Evolutionary conservation across 2,888 invertebrate genomes (phyloP).

Genomic region (Orthosia cruda): DNA sequence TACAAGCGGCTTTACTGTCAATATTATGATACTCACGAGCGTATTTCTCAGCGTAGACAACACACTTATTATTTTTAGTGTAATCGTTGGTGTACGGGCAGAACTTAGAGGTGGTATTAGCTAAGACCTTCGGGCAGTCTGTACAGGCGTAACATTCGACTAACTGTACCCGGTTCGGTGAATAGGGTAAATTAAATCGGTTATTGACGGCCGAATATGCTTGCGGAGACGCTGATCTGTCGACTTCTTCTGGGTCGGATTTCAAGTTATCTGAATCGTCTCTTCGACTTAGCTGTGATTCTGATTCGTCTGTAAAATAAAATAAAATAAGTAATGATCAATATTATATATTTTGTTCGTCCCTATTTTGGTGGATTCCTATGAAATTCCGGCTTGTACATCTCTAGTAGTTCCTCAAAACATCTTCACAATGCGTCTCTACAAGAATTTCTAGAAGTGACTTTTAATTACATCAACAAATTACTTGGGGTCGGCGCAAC

Average conservation of each 20-base stretch:
- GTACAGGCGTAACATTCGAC: constrained; percentile 80
- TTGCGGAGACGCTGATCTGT: constrained; percentile 48
- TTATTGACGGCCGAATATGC: constrained; percentile 32
- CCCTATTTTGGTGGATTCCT: no score
- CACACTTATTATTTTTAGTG: constrained; percentile 76
- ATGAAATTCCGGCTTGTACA: no score
- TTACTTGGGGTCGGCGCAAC: no score
- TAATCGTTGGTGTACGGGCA: constrained; percentile 76
- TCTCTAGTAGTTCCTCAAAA: neutral
- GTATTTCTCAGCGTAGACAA: constrained; percentile 81
- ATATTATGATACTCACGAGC: constrained; percentile 71
- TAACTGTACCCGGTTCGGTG: constrained; percentile 10
- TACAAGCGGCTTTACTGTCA: no score
- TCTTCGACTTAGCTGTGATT: constrained; percentile 40
- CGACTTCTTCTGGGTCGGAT: constrained; percentile 40
- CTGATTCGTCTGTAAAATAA: constrained; percentile 48
- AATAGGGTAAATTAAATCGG: constrained; percentile 11
- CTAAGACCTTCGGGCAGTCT: constrained; percentile 74
- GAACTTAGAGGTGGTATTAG: constrained; percentile 73
- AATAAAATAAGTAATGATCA: neutral
- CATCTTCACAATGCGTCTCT: neutral
- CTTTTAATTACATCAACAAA: no score
- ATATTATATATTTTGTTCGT: neutral
- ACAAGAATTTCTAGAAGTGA: no score
- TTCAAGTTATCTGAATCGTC: constrained; percentile 45